Evolutionary conservation across 2,113 vertebrate species (phyloP).

Genomic region (Paramormyrops kingsleyae): DNA sequence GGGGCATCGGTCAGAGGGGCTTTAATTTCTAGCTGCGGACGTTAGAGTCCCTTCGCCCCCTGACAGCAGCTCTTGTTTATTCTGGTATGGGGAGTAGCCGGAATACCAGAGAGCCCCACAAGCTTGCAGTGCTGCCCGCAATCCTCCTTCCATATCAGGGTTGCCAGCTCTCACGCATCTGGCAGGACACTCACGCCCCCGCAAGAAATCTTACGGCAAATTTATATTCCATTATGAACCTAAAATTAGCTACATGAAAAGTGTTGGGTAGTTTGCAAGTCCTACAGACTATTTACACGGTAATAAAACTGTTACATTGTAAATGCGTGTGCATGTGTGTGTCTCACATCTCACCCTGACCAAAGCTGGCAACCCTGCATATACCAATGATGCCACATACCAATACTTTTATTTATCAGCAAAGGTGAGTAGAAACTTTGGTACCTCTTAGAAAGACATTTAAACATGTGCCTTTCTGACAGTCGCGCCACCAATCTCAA

Average conservation of each 20-base stretch:
- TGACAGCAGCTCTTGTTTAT: neutral
- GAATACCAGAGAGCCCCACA: neutral
- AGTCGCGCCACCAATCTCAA: neutral
- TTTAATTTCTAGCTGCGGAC: slow-evolving; percentile 38
- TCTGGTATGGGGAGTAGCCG: neutral
- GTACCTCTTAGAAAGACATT: neutral
- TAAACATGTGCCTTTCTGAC: neutral
- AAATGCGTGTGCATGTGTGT: too few relatives aligned
- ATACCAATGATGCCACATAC: too few relatives aligned
- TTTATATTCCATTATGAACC: neutral
- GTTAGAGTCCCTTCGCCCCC: slow-evolving; percentile 29
- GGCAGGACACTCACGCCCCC: too few relatives aligned
- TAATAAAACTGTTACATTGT: neutral
- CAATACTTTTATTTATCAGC: neutral
- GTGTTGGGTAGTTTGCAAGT: neutral
- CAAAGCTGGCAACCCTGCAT: neutral
- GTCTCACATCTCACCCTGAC: too few relatives aligned
- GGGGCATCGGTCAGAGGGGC: slow-evolving; percentile 31
- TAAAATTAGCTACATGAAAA: neutral
- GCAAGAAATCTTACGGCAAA: neutral
- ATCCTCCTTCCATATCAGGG: neutral
- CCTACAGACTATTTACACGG: neutral
- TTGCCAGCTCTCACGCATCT: neutral
- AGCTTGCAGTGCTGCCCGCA: neutral
- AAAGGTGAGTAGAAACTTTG: neutral